Conservation (phyloP, 2,113 vertebrate species). For the Crotalus tigris region DNA sequence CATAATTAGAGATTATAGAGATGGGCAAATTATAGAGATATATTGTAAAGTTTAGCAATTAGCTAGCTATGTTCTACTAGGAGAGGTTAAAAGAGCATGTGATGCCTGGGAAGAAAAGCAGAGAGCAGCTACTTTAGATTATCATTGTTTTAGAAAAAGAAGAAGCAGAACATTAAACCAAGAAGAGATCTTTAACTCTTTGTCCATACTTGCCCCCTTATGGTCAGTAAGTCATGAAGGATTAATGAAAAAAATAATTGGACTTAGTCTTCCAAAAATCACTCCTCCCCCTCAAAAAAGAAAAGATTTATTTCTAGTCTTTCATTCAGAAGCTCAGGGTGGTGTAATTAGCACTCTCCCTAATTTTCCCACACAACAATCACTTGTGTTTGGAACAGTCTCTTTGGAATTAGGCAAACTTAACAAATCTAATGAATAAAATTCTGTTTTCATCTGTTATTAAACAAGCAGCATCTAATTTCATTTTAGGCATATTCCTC, state of each 20-base stretch:
- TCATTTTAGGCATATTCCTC: not conserved
- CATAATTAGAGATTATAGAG: not conserved
- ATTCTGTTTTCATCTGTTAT: not conserved
- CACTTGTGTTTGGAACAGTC: not conserved
- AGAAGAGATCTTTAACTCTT: not conserved
- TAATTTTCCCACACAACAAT: not conserved
- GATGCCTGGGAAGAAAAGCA: not conserved
- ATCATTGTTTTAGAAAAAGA: not conserved
- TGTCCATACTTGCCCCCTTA: not conserved
- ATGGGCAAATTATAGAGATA: not conserved
- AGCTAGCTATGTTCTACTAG: not conserved
- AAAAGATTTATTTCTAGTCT: not conserved
- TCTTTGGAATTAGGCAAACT: not conserved
- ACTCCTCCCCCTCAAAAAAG: not conserved
- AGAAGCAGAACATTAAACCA: not conserved
- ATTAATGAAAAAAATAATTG: not conserved
- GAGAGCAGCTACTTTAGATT: not conserved
- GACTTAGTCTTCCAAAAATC: not conserved
- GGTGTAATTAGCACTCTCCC: not conserved
- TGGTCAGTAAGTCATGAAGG: not conserved
- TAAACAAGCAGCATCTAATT: not conserved
- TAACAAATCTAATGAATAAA: not conserved
- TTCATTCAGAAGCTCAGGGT: not conserved
- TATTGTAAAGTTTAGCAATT: not conserved
- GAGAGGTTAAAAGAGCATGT: not conserved